phyloP scores from a whole-genome alignment of 2,113 vertebrate genomes.

The Crotalus tigris region DNA sequence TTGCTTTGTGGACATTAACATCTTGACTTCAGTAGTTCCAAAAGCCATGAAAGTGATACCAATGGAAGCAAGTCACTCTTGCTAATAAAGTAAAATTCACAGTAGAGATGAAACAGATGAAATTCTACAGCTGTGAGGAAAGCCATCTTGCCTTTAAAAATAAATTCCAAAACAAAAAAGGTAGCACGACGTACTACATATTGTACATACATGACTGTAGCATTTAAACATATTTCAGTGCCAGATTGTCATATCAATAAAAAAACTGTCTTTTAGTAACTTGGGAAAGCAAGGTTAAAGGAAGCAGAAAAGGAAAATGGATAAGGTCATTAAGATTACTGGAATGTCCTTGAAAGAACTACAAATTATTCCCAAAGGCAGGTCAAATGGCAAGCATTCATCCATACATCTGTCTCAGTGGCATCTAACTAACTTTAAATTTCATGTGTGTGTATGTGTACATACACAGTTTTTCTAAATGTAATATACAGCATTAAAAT shows the following conservation, averaged over 20 bases:
- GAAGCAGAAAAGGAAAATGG: not conserved
- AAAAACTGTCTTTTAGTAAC: not conserved
- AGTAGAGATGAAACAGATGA: not conserved
- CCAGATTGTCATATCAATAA: not conserved
- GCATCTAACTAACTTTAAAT: not conserved
- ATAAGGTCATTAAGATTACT: not conserved
- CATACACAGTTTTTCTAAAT: not conserved
- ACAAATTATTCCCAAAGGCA: not conserved
- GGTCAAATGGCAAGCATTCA: not conserved
- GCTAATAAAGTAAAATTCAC: not conserved
- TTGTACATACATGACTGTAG: not conserved
- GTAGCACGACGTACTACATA: not conserved
- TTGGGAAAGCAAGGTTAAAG: not conserved
- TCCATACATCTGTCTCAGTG: not conserved
- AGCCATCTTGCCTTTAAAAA: not conserved
- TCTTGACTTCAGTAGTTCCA: not conserved
- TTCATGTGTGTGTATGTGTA: not conserved
- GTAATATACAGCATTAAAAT: not conserved
- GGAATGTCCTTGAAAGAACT: not conserved
- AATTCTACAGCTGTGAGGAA: not conserved
- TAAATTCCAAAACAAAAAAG: not conserved
- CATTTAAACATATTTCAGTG: not conserved
- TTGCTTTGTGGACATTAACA: not conserved
- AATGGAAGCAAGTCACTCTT: not conserved
- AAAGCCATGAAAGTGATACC: not conserved